Evolutionary conservation across 2,113 vertebrate genomes (phyloP).

Genomic region (Lophochroa leadbeateri): DNA sequence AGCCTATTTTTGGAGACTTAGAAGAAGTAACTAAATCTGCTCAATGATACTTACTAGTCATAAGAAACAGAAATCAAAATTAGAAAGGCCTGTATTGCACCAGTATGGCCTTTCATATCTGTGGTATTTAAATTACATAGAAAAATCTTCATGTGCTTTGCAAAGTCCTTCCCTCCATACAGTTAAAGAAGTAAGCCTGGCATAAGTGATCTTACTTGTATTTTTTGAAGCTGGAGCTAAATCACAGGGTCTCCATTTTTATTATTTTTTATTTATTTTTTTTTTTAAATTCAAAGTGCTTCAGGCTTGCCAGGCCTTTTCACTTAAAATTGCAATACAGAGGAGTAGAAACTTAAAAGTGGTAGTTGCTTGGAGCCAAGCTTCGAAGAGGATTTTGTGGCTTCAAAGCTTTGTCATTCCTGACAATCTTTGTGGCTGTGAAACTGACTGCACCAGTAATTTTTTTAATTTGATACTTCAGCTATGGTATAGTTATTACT

Average conservation of each 20-base stretch:
- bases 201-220: neutral
- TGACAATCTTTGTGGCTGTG: conserved; percentile 5
- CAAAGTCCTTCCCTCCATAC: neutral
- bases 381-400: conserved; percentile 28
- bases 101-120: neutral
- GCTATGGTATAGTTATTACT: neutral
- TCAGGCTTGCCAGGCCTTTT: neutral
- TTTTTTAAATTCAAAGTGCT: neutral
- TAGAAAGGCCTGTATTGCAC: neutral
- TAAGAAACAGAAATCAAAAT: neutral
- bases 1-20: neutral
- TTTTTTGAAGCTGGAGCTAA: neutral
- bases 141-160: neutral
- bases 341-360: conserved; percentile 18
- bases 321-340: neutral
- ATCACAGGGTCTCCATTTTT: neutral
- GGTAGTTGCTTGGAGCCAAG: conserved; percentile 12
- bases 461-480: neutral
- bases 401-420: conserved; percentile 43
- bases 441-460: neutral
- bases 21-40: neutral
- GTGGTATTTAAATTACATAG: neutral
- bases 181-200: neutral
- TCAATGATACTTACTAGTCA: neutral
- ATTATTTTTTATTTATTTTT: neutral